Percentiles rank a stretch among this genome's conserved stretches.
These are phyloP conservation scores for Watsonalla binaria DNA, from an alignment of 2,888 invertebrate species.

Conservation along the genomic window DNA sequence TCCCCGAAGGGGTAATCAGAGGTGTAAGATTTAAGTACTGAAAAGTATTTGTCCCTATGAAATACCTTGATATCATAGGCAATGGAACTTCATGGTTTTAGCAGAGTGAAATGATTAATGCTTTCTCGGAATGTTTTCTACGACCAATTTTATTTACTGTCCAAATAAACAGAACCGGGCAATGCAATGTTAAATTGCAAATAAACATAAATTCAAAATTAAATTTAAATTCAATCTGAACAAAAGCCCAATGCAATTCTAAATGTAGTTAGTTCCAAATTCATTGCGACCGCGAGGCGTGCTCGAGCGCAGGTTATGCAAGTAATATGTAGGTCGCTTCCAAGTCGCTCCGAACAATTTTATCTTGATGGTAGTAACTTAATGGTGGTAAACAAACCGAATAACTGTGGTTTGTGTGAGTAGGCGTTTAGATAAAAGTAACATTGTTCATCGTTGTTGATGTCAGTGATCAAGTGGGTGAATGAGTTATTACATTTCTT, in stretches of 20 bases:
- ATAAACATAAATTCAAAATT: not conserved
- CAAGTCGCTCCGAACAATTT: slow-evolving; percentile 27
- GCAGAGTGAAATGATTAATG: too few species aligned
- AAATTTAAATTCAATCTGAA: not conserved
- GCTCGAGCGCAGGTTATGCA: slow-evolving; percentile 37
- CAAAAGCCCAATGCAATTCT: slow-evolving; percentile 2
- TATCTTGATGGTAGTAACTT: slow-evolving; percentile 29
- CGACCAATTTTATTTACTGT: too few species aligned
- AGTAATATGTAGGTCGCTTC: slow-evolving; percentile 37
- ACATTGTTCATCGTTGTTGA: not conserved
- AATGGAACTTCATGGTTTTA: too few species aligned
- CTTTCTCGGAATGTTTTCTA: too few species aligned
- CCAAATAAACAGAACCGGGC: too few species aligned
- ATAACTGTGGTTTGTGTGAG: slow-evolving; percentile 24
- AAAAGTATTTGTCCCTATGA: too few species aligned
- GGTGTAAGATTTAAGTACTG: too few species aligned
- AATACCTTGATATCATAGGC: too few species aligned
- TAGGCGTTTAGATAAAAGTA: not conserved
- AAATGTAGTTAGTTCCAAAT: slow-evolving; percentile 28
- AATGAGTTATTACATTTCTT: not conserved
- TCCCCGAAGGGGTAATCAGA: too few species aligned
- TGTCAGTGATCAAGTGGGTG: not conserved
- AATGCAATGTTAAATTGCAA: too few species aligned
- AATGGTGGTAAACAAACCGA: slow-evolving; percentile 20
- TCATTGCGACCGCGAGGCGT: slow-evolving; percentile 35